A percentile compares a stretch with the other conserved stretches of the same genome.
Evolutionary conservation across 2,888 invertebrate species (phyloP).

Genomic region (Rhagium mordax): DNA sequence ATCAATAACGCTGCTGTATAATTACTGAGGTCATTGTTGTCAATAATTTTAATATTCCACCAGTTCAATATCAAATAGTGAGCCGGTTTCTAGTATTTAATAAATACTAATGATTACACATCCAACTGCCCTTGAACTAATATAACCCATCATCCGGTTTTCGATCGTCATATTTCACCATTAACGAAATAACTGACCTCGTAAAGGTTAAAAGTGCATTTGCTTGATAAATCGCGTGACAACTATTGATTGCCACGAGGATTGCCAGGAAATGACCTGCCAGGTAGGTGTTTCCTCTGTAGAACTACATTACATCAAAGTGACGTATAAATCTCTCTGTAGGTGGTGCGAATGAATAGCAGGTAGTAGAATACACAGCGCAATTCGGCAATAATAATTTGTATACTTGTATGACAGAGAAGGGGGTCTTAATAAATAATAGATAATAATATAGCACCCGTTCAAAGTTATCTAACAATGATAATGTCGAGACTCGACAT

Average conservation of each 20-base stretch:
- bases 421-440: neutral
- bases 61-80: too few species aligned
- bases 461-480: neutral
- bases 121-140: neutral
- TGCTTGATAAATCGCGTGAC: conserved; percentile 24
- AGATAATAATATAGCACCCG: neutral
- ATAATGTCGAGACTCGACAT: neutral
- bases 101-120: neutral
- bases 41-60: too few species aligned
- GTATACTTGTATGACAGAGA: neutral
- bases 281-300: conserved; percentile 17
- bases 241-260: conserved; percentile 29
- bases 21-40: too few species aligned
- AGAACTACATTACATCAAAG: neutral
- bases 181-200: neutral
- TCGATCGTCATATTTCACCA: neutral
- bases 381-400: neutral
- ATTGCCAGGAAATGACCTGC: conserved; percentile 29
- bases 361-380: neutral
- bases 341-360: neutral
- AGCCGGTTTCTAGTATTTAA: neutral
- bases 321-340: conserved; percentile 9
- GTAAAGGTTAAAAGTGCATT: conserved; percentile 28
- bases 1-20: too few species aligned
- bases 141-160: neutral